These are phyloP conservation scores for Globicephala melas DNA, from an alignment of 2,113 vertebrate genomes.

Conservation along the genomic window DNA sequence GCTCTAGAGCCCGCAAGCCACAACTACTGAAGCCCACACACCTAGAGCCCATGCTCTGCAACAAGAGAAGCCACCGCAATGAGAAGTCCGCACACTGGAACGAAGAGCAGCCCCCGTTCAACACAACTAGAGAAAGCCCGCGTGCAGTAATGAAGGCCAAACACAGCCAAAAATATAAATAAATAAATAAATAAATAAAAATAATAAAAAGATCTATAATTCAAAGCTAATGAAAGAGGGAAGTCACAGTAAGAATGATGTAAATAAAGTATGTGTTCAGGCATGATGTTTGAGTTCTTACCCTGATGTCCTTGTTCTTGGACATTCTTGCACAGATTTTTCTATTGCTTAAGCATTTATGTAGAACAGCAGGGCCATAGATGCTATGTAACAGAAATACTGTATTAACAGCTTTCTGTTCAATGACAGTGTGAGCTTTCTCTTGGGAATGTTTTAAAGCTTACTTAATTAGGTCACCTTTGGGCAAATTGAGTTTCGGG, in stretches of 20 bases:
- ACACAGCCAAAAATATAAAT: no score
- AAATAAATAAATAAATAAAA: not conserved
- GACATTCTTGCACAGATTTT: conserved; percentile 22
- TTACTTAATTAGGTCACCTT: conserved; percentile 63
- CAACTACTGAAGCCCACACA: no score
- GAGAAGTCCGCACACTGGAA: no score
- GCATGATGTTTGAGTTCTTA: not conserved
- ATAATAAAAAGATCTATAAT: conserved; percentile 4
- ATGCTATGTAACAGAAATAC: not conserved
- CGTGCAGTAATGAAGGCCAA: no score
- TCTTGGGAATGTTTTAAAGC: conserved; percentile 45
- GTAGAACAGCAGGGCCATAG: not conserved
- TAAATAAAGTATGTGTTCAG: not conserved
- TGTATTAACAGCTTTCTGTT: conserved; percentile 19
- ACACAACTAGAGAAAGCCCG: no score
- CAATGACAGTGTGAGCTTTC: not conserved
- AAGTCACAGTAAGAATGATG: not conserved
- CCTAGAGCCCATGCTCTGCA: no score
- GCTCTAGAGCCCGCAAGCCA: no score
- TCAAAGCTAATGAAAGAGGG: conserved; percentile 58
- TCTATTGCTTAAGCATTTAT: not conserved
- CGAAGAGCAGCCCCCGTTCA: no score
- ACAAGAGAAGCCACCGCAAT: no score
- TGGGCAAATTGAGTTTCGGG: conserved; percentile 50
- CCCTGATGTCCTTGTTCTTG: not conserved